phyloP scores from a whole-genome alignment of 2,888 invertebrate species.

The Meandrusa payeni region DNA sequence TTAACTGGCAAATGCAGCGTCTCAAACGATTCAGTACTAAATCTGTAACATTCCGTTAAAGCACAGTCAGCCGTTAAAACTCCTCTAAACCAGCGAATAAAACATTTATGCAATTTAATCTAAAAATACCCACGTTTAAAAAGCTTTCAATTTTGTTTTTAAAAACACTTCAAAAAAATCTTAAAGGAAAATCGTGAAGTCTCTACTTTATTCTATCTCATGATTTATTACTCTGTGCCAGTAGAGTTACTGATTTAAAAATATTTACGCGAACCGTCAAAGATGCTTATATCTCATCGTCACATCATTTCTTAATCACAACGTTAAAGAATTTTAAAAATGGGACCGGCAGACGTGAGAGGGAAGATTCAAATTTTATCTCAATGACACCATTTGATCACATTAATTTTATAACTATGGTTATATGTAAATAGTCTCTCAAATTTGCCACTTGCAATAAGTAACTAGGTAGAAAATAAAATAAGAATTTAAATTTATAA shows the following conservation, averaged over 20 bases:
- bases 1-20: conserved; percentile 23
- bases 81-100: conserved; percentile 9
- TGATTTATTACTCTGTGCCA: conserved; percentile 8
- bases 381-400: conserved; percentile 12
- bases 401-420: conserved; percentile 13
- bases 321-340: conserved; percentile 2
- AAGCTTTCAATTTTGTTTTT: conserved; percentile 6
- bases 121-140: conserved; percentile 6
- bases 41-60: conserved; percentile 24
- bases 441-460: too few species aligned
- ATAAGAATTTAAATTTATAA: too few species aligned
- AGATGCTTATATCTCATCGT: conserved; percentile 7
- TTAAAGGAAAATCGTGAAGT: conserved; percentile 6
- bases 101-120: conserved; percentile 8
- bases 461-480: too few species aligned
- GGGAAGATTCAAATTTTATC: background rate
- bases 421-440: too few species aligned
- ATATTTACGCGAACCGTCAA: conserved; percentile 17
- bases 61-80: conserved; percentile 20
- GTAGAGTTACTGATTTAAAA: conserved; percentile 7
- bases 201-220: conserved; percentile 4
- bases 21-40: conserved; percentile 22
- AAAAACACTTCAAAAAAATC: background rate
- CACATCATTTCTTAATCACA: conserved; percentile 9
- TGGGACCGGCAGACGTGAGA: conserved; percentile 6